Evolutionary conservation across 2,888 invertebrate genomes (phyloP).

Genomic region (Ectropis crepuscularia): DNA sequence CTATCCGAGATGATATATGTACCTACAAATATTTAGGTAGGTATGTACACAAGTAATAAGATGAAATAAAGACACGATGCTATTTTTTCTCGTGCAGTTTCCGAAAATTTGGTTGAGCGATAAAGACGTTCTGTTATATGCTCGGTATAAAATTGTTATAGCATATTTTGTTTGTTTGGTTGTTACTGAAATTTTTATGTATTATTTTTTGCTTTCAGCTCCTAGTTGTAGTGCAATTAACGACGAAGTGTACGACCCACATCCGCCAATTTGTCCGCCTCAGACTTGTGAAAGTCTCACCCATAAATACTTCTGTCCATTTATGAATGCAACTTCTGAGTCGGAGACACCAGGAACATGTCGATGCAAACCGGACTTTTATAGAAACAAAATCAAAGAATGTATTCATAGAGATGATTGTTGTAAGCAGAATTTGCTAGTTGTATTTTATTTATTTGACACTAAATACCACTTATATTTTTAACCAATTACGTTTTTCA

Average conservation of each 20-base stretch:
- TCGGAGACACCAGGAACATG: background rate
- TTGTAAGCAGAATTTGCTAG: background rate
- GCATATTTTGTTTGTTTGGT: too few species aligned
- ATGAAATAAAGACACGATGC: too few species aligned
- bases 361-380: background rate
- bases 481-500: background rate
- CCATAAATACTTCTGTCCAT: background rate
- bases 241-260: background rate
- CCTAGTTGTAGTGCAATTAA: background rate
- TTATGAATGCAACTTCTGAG: background rate
- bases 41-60: too few species aligned
- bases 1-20: too few species aligned
- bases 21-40: too few species aligned
- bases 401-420: background rate
- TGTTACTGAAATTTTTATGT: too few species aligned
- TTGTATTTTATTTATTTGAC: too few species aligned
- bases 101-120: too few species aligned
- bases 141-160: too few species aligned
- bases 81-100: too few species aligned
- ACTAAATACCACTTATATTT: too few species aligned
- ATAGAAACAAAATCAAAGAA: background rate
- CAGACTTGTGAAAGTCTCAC: background rate
- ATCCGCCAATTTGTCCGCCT: background rate
- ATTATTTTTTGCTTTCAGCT: background rate
- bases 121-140: too few species aligned